Percentiles rank a stretch among this genome's conserved stretches.
Conservation (phyloP, 2,888 invertebrate species). For the Sminthurides aquaticus region DNA sequence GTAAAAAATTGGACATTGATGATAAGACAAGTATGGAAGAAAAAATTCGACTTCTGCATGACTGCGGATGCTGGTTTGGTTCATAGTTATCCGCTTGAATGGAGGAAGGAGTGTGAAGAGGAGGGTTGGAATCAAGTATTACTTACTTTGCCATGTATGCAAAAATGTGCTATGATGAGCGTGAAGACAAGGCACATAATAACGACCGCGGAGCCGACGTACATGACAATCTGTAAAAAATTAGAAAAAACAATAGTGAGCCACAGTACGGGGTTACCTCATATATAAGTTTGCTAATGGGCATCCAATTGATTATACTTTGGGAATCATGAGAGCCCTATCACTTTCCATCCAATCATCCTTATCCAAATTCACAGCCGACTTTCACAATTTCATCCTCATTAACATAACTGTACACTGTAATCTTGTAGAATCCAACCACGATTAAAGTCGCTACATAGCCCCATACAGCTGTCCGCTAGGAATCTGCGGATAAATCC, state of each 20-base stretch:
- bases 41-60: too few species aligned
- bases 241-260: slow-evolving; percentile 16
- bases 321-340: not conserved
- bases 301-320: not conserved
- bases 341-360: not conserved
- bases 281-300: not conserved
- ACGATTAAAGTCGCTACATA: too few species aligned
- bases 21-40: too few species aligned
- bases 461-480: too few species aligned
- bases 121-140: too few species aligned
- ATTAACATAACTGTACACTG: not conserved
- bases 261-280: not conserved
- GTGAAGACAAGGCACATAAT: slow-evolving; percentile 44
- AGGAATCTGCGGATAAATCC: too few species aligned
- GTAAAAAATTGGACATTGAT: too few species aligned
- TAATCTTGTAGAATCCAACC: too few species aligned
- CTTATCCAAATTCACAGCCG: not conserved
- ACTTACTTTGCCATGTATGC: slow-evolving; percentile 44
- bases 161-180: slow-evolving; percentile 43
- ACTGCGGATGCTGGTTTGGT: too few species aligned
- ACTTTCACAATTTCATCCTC: slow-evolving; percentile 6
- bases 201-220: slow-evolving; percentile 42
- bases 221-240: slow-evolving; percentile 38
- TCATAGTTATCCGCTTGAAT: too few species aligned
- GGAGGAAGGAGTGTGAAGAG: too few species aligned